Base-by-base conservation (phyloP, 2,888 invertebrate genomes). In the Tuberolachnus salignus region DNA sequence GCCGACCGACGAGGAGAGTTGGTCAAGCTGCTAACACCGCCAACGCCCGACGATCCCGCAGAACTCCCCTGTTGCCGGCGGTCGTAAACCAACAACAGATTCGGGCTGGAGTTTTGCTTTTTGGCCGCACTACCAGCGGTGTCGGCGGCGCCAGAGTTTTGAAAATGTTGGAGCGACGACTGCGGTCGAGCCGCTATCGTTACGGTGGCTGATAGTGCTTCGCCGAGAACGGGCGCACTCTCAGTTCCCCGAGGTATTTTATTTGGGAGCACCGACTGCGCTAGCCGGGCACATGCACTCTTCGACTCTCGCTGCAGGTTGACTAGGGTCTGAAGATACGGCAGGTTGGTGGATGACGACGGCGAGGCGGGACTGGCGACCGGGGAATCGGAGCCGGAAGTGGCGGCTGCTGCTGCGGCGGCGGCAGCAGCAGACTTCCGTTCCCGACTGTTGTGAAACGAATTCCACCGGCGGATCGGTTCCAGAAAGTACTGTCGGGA, bases 401-500 rank as follows among this genome's bases (percentile, higher is more conserved):
- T 4, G 8, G 69, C 11, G 4, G 70, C 6, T 3, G 1, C 11
- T 11, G 70, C 6, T 3, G 1, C 14, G 1, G 23, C 49, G 23
- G 46, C 81, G 23, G 23, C 81, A 53, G 70, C 81, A 69, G 72
- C 87, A 86, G 83, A 87, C 55, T 75, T 81, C 75, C 81, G 74
- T 64, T 81, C 82, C 44, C 83, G 66, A n/a, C 82, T 81, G 73
- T 82, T 81, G 72, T 87, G 87, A 82, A 87, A 87, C 81, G 87
- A 87, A 84, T 87, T 87, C 87, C 87, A 87, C 80, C 87, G 84
- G 73, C 87, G 84, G 81, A 87, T 87, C 51, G 87, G 86, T 80
- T 86, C 86, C 80, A 82, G 74, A 16, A 82, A 80, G 70, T 75
- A 80, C 55, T 82, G 82, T 74, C 85, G 84, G 4, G 82, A 81